Percentiles rank a stretch among this genome's conserved stretches.
Evolutionary conservation across 2,888 invertebrate genomes (phyloP).

Genomic region (Oscheius sp.): DNA sequence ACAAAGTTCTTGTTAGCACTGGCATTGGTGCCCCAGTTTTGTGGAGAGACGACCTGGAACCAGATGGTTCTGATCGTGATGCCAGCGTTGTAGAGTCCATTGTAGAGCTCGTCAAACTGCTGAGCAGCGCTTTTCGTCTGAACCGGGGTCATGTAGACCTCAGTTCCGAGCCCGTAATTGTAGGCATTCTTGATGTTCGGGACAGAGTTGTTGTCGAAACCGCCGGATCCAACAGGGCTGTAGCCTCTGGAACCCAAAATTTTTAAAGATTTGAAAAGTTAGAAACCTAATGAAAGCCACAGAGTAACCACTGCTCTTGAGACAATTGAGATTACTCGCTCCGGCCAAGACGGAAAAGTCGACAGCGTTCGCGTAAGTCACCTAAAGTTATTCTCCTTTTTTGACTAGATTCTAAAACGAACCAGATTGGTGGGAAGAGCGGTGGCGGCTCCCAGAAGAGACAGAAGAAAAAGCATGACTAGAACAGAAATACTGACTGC

Average conservation of each 20-base stretch:
- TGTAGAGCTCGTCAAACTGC: conserved; percentile 58
- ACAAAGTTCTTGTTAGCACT: conserved; percentile 56
- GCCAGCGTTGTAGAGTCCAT: conserved; percentile 49
- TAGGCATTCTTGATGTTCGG: conserved; percentile 50
- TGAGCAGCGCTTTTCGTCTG: conserved; percentile 51
- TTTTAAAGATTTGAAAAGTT: background rate
- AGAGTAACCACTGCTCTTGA: conserved; percentile 16
- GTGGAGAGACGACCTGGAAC: conserved; percentile 61
- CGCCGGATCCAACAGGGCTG: conserved; percentile 46
- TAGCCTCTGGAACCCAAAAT: conserved; percentile 39
- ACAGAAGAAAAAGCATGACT: conserved; percentile 14
- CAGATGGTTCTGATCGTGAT: conserved; percentile 54
- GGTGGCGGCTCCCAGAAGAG: conserved; percentile 5
- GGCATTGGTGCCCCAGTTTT: conserved; percentile 51
- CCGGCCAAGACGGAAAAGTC: conserved; percentile 16
- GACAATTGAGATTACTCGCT: conserved; percentile 10
- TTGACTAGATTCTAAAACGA: background rate
- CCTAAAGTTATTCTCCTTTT: conserved; percentile 1
- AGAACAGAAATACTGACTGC: too few relatives aligned
- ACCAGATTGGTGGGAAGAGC: conserved; percentile 14
- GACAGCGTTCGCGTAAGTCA: conserved; percentile 5
- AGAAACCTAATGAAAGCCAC: conserved; percentile 29
- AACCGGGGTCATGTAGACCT: conserved; percentile 58
- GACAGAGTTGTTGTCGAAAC: conserved; percentile 46
- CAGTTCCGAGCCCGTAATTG: conserved; percentile 48